Evolutionary conservation across 2,888 invertebrate species (phyloP).

Genomic region (Ormyrus rosae): DNA sequence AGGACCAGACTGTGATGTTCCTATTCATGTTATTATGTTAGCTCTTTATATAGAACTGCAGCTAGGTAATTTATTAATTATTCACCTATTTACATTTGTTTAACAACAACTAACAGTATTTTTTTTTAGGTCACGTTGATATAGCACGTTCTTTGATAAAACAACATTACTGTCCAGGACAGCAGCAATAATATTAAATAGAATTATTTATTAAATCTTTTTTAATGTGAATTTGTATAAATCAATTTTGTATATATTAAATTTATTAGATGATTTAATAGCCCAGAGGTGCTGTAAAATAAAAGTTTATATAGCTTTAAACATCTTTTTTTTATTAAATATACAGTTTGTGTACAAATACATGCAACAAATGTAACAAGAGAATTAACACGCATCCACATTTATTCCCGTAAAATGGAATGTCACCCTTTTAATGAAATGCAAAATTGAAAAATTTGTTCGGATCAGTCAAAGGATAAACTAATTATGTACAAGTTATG

Average conservation of each 20-base stretch:
- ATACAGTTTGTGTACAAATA: slow-evolving; percentile 57
- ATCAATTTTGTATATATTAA: slow-evolving; percentile 52
- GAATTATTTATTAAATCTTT: slow-evolving; percentile 40
- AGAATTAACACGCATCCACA: slow-evolving; percentile 47
- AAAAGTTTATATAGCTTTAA: slow-evolving; percentile 41
- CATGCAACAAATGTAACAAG: slow-evolving; percentile 55
- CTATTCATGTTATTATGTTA: slow-evolving; percentile 81
- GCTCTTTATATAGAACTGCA: slow-evolving; percentile 82
- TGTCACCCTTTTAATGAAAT: slow-evolving; percentile 32
- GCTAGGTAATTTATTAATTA: slow-evolving; percentile 76
- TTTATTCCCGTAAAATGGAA: slow-evolving; percentile 54
- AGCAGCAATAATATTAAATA: slow-evolving; percentile 36
- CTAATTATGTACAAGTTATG: slow-evolving; percentile 58
- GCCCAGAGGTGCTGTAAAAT: slow-evolving; percentile 33
- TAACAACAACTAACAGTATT: slow-evolving; percentile 4
- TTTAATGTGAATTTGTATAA: slow-evolving; percentile 50
- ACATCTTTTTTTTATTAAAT: slow-evolving; percentile 58
- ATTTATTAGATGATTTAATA: slow-evolving; percentile 45
- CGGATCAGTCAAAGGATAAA: slow-evolving; percentile 32
- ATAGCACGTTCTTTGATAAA: slow-evolving; percentile 56
- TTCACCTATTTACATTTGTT: background rate
- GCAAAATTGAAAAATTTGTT: slow-evolving; percentile 43
- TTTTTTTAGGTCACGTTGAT: slow-evolving; percentile 52
- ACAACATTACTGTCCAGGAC: slow-evolving; percentile 50
- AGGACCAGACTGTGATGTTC: slow-evolving; percentile 77